Base-by-base conservation (phyloP, 2,113 vertebrate genomes). In the Cyprichromis sp. region DNA sequence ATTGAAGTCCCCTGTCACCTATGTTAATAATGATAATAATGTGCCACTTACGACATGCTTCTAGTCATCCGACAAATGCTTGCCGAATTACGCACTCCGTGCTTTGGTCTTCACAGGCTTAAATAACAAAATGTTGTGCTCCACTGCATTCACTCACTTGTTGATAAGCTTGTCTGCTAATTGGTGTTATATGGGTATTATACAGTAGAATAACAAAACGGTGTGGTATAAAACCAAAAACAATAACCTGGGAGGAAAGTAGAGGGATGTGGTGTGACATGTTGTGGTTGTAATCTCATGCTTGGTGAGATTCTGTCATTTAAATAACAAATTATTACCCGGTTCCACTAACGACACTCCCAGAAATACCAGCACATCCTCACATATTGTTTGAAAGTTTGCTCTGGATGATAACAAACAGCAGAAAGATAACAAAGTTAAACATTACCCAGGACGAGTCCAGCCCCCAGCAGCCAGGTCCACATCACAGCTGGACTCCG, bases 361-460 rank as follows among this genome's bases (percentile, higher is more conserved):
- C 14, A 76, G 12, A 61, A 61, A 82, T 31, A 57, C 57, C 38
- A 81, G 16, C 38, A 68, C 36, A 9, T 54, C 9, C 8, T 50
- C 57, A 40, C 16, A 52, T 40, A 24, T n/a, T 68, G 21, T 31
- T 47, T 31, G 73, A 68, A 68, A 57, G 17, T 31, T 31, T 81
- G 40, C 16, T 31, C 16, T 47, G 11, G 26, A 78, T 7, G 8
- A 80, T 53, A 29, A 61, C n/a, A 55, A 76, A 36, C 26, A 24
- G 19, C 29, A 81, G 54, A 81, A 57, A 38, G 53, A 52, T n/a
- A 78, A 78, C 10, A 52, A 78, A 78, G 73, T 78, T 78, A 42
- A 16, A 38, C 2, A 5, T 88, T 91, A 94, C 93, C 89, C 42
- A 90, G 54, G 14, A 31, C 1, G 11, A 93, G 81, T 57, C 83